phyloP scores from a whole-genome alignment of 2,888 invertebrate species.

The Branchellion lobata region DNA sequence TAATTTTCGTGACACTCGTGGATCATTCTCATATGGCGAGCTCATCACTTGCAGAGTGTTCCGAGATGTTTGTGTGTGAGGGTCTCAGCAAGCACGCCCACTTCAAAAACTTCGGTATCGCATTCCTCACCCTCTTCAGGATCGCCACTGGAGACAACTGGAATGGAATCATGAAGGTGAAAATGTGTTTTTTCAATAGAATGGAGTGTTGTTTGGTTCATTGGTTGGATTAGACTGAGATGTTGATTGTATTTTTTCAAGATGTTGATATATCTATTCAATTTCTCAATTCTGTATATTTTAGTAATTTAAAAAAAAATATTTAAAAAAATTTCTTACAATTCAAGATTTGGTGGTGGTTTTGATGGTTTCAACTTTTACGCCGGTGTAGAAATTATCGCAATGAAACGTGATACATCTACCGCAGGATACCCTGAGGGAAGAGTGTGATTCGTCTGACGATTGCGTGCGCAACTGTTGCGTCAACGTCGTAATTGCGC shows the following conservation, averaged over 20 bases:
- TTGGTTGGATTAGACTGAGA: not conserved
- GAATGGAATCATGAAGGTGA: constrained; percentile 99
- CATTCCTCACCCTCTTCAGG: constrained; percentile 94
- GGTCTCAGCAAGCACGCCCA: constrained; percentile 96
- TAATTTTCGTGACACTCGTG: too few relatives aligned
- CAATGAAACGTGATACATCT: too few relatives aligned
- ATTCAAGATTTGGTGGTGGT: too few relatives aligned
- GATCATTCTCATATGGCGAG: too few relatives aligned
- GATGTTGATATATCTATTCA: too few relatives aligned
- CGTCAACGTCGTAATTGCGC: constrained; percentile 92
- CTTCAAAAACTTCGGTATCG: constrained; percentile 95
- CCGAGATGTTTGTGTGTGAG: constrained; percentile 89
- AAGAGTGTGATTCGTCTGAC: constrained; percentile 79
- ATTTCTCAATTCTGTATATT: too few relatives aligned
- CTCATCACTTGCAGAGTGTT: constrained; percentile 72
- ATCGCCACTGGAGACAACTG: constrained; percentile 99
- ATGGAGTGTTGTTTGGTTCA: not conserved
- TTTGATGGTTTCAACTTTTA: too few relatives aligned
- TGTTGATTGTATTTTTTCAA: not conserved
- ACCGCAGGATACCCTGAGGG: constrained; percentile 77
- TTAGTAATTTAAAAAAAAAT: too few relatives aligned
- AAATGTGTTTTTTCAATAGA: not conserved
- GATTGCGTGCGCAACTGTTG: constrained; percentile 96
- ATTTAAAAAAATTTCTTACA: too few relatives aligned
- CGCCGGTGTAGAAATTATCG: too few relatives aligned